Conservation (phyloP, 30 jellyfish, hydroid and myxozoan species). For the Euphysa ruthae region DNA sequence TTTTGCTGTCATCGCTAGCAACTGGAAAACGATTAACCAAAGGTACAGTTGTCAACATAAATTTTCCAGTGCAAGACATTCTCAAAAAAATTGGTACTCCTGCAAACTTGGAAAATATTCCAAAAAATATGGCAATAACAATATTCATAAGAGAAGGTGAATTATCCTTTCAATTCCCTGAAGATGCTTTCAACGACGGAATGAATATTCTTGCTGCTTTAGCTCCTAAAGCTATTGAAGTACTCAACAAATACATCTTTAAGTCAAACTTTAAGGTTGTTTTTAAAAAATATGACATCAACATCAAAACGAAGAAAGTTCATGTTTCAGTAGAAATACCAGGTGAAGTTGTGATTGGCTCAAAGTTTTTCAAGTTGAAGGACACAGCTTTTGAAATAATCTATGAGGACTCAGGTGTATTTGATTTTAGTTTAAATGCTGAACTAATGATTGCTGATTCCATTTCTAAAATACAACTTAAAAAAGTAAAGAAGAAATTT, state of each 20-base stretch:
- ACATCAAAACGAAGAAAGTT: background rate
- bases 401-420: background rate
- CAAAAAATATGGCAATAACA: constrained; percentile 27
- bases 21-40: constrained; percentile 48
- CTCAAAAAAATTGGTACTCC: constrained; percentile 30
- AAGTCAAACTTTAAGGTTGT: background rate
- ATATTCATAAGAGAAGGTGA: constrained; percentile 25
- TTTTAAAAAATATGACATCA: background rate
- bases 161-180: background rate
- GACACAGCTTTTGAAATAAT: background rate
- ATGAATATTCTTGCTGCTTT: background rate
- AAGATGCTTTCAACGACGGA: background rate
- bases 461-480: background rate
- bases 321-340: background rate
- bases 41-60: constrained; percentile 37
- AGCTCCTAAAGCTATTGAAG: background rate
- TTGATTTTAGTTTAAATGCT: background rate
- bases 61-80: constrained; percentile 42
- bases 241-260: background rate
- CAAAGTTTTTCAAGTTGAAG: background rate
- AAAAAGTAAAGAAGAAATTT: background rate
- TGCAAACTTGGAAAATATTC: constrained; percentile 28
- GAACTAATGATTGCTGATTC: background rate
- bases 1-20: constrained; percentile 22
- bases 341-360: background rate